Conservation (phyloP, 2,888 invertebrate species). For the Plutella xylostella region DNA sequence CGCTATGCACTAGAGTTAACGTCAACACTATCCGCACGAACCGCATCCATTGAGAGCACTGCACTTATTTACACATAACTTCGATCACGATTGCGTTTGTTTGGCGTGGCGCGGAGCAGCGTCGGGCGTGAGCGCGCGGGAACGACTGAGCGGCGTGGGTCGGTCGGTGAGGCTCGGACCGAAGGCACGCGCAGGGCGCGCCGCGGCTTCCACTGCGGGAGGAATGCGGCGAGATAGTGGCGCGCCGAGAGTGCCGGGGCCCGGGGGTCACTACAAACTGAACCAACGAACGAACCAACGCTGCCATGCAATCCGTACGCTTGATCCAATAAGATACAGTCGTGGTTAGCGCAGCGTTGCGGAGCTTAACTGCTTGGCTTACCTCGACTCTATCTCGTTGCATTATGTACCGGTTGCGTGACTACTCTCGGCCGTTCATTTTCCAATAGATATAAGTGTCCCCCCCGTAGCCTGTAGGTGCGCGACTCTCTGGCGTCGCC, state of each 20-base stretch:
- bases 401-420: too few relatives aligned
- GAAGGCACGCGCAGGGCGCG: constrained; percentile 74
- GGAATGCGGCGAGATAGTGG: constrained; percentile 52
- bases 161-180: constrained; percentile 62
- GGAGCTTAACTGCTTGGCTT: too few relatives aligned
- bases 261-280: too few relatives aligned
- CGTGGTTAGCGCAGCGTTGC: too few relatives aligned
- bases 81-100: constrained; percentile 3
- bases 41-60: constrained; percentile 59
- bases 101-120: neutral
- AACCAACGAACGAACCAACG: too few relatives aligned
- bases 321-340: too few relatives aligned
- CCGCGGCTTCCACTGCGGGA: constrained; percentile 28
- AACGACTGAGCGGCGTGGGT: constrained; percentile 64
- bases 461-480: too few relatives aligned
- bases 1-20: constrained; percentile 28
- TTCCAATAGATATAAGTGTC: too few relatives aligned
- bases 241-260: constrained; percentile 6
- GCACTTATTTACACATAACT: constrained; percentile 32
- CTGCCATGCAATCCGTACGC: too few relatives aligned
- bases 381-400: too few relatives aligned
- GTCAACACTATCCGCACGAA: constrained; percentile 52
- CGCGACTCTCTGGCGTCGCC: constrained; percentile 27
- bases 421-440: too few relatives aligned
- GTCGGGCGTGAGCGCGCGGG: constrained; percentile 40